Evolutionary conservation across 1,140 invertebrate species (phyloP).

Genomic region (Diuraphis noxia): DNA sequence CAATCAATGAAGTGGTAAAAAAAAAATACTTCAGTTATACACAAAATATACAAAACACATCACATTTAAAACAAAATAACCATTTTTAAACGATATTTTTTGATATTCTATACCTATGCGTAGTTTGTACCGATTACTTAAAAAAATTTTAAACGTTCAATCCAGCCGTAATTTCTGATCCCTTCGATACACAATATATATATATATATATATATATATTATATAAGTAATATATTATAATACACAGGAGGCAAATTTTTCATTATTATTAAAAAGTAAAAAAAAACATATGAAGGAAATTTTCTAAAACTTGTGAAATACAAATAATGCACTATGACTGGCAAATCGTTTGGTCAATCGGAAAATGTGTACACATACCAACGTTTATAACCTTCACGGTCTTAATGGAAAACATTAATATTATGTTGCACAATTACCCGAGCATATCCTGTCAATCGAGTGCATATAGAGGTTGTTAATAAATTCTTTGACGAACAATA

Average conservation of each 20-base stretch:
- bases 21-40: neutral
- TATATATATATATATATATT: no score
- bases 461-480: neutral
- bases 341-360: conserved; percentile 22
- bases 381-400: conserved; percentile 35
- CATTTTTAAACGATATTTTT: neutral
- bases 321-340: conserved; percentile 32
- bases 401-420: neutral
- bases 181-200: neutral
- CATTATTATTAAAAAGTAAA: neutral
- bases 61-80: neutral
- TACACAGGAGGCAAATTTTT: neutral
- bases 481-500: neutral
- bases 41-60: neutral
- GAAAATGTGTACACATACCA: conserved; percentile 33
- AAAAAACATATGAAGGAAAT: neutral
- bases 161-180: no score
- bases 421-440: conserved; percentile 22
- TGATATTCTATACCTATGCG: neutral
- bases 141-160: neutral
- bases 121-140: neutral
- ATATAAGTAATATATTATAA: no score
- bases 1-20: neutral
- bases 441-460: conserved; percentile 24
- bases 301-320: conserved; percentile 19